Base-by-base conservation (phyloP, 2,797 vertebrate species). In the Sternotherus odoratus region DNA sequence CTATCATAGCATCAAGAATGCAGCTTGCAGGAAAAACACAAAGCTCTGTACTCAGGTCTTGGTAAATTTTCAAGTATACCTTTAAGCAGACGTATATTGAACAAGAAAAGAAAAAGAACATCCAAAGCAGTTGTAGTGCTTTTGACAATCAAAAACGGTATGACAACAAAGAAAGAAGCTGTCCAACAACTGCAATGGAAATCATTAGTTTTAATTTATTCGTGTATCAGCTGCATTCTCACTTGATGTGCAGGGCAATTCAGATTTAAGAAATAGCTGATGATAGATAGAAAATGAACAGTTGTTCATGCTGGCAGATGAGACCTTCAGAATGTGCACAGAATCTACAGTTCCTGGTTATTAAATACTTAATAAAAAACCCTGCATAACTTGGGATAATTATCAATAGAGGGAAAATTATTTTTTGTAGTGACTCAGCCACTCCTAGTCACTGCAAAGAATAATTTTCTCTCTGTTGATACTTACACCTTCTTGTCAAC, bases 1-100 rank as follows among this genome's bases (percentile, higher is more conserved):
- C 93, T 89, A 87, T 77, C 72, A 77, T 66, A 95, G 86, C 82
- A 90, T 30, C 36, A 33, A 84, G 79, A 93, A 48, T 1, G 63
- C 79, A 72, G 93, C 89, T 88, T 77, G 90, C 82, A 48, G 91
- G 83, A 77, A 54, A 95, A 95, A 94, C 86, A 78, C 78, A 86
- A 78, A 8, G 4, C 82, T 82, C 82, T 72, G 53, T 53, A 80
- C 88, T 87, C 81, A 93, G 85, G 48, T 80, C 93, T 17, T 94
- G 90, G 91, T 90, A 96, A 74, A 84, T 75, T 93, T 72, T 87
- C 8, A 89, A 95, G 90, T 92, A 97, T 92, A 94, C 60, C 79
- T 89, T 80, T 85, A 86, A 96, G 81, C 56, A 90, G 39, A 74
- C 12, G 4, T 15, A 43, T 15, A 28, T 46, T 26, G 43, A 94